phyloP scores from a whole-genome alignment of 1,140 invertebrate species.

The Panagrolaimus sp. region DNA sequence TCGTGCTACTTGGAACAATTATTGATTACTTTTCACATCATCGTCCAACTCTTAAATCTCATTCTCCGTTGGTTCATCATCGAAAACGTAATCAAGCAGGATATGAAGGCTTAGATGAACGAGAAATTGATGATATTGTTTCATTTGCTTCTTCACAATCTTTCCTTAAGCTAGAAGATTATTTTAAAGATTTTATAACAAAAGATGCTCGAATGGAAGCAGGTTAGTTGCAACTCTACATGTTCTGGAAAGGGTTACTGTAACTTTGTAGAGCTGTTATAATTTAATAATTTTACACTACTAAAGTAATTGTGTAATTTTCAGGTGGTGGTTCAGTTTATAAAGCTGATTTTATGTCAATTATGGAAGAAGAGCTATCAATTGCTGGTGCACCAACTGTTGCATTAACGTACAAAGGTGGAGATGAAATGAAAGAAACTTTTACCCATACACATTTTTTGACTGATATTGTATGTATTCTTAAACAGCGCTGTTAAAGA shows the following conservation, averaged over 20 bases:
- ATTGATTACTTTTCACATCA: no score
- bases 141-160: neutral
- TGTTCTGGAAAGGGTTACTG: no score
- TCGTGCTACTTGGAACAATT: no score
- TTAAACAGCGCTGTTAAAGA: neutral
- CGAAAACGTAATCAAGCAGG: no score
- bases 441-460: neutral
- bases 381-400: neutral
- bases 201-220: neutral
- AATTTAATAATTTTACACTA: no score
- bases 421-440: neutral
- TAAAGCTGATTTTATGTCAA: neutral
- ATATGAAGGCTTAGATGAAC: no score
- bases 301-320: no score
- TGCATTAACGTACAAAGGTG: neutral
- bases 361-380: neutral
- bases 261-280: no score
- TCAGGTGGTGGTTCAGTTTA: neutral
- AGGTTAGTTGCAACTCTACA: neutral
- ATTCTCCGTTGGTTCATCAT: no score
- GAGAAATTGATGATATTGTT: no score
- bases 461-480: neutral
- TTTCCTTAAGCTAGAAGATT: neutral
- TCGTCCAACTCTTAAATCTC: no score
- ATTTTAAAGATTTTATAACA: neutral